Evolutionary conservation across 2,797 vertebrate genomes (phyloP), one percentile per base, ranked within the genome.

Genomic region (Gouania willdenowi): DNA sequence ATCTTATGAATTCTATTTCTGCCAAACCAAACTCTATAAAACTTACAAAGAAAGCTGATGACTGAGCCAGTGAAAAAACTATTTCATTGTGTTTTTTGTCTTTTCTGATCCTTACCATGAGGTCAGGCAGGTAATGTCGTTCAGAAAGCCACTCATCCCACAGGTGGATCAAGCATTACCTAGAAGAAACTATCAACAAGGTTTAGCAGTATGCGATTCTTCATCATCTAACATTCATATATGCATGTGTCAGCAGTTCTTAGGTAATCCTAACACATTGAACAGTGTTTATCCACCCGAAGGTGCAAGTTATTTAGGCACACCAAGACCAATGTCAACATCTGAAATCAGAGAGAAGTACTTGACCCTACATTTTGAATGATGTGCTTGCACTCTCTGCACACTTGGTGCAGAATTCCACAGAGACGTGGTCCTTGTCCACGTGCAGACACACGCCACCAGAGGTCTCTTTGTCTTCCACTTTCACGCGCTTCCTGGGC

Each of bases 141-240:
- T 93, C 93, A 92, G 91, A 91, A 90, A 94, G 90, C 92, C 92
- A 89, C 82, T 91, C 93, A 91, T 88, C 91, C 91, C 87, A 87
- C 92, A 92, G 93, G 92, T 84, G 91, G 90, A 92, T 87, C 93
- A 94, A 94, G 88, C 92, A 73, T 59, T 66, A 97, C 94, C 95
- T 98, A 97, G 94, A 94, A 97, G 88, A 98, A 98, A 98, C 95
- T 98, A 92, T 93, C 93, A 93, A 97, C 92, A 97, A 87, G 79
- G 91, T 97, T 98, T 97, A 98, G 93, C 94, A 98, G 94, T 94
- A 94, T 84, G 89, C 90, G 91, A 78, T 49, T 40, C 76, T 81
- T 41, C 44, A 78, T 48, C 5, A 79, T 40, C 78, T 30, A 75
- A 32, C 71, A 17, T 66, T 8, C 48, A 41, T 7, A 60, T 83